These are phyloP conservation scores for Polyommatus icarus DNA, from an alignment of 2,888 invertebrate species.

Conservation along the genomic window DNA sequence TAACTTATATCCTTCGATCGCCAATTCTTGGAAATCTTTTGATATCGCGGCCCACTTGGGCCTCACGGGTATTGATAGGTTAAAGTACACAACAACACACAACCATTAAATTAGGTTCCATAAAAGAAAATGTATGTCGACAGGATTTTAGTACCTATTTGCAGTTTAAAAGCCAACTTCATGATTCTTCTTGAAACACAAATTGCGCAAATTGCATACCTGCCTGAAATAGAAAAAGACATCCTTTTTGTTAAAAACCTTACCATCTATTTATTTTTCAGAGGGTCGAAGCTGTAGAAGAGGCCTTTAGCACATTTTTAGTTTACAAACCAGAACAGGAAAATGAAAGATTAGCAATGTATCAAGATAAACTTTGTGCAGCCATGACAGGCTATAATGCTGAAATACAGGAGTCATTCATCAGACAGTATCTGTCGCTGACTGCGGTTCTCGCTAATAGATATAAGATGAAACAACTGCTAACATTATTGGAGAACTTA, in stretches of 20 bases:
- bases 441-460: slow-evolving; percentile 88
- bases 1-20: too few relatives aligned
- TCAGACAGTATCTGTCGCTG: slow-evolving; percentile 87
- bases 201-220: too few relatives aligned
- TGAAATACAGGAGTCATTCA: slow-evolving; percentile 87
- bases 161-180: too few relatives aligned
- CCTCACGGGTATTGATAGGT: too few relatives aligned
- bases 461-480: slow-evolving; percentile 86
- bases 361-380: slow-evolving; percentile 85
- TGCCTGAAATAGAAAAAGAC: neutral
- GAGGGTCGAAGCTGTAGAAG: slow-evolving; percentile 92
- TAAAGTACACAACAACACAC: too few relatives aligned
- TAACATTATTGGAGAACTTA: slow-evolving; percentile 87
- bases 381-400: slow-evolving; percentile 83
- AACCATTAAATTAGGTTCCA: too few relatives aligned
- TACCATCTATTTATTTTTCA: slow-evolving; percentile 55
- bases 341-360: slow-evolving; percentile 83
- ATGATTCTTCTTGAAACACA: neutral
- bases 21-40: too few relatives aligned
- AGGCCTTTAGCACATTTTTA: slow-evolving; percentile 93
- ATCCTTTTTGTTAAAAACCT: neutral
- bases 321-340: slow-evolving; percentile 88
- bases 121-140: too few relatives aligned
- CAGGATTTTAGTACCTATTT: too few relatives aligned
- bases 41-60: too few relatives aligned